Evolutionary conservation across 1,140 invertebrate species (phyloP).

Genomic region (Vollenhovia emeryi): DNA sequence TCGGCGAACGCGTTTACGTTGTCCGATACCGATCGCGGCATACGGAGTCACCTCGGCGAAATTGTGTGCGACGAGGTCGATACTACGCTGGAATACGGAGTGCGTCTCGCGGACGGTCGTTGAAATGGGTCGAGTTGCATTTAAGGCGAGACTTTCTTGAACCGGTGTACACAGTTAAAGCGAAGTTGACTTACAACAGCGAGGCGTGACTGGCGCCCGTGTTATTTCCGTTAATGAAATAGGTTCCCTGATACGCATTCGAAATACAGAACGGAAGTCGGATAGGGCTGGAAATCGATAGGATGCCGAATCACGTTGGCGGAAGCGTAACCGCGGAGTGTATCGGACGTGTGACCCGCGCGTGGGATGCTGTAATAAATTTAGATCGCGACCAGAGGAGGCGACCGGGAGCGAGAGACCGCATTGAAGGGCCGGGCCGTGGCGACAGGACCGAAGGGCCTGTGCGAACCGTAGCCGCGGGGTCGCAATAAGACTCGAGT

Average conservation of each 20-base stretch:
- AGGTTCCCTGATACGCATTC: not conserved
- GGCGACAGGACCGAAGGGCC: not conserved
- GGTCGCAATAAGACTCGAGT: not conserved
- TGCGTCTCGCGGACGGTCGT: slow-evolving; percentile 18
- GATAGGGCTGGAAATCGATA: not conserved
- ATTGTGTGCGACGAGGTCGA: not conserved
- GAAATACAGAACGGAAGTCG: not conserved
- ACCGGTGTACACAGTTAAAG: slow-evolving; percentile 17
- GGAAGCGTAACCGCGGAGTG: not conserved
- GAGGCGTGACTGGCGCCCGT: not conserved
- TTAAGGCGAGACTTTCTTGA: slow-evolving; percentile 6
- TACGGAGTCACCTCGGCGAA: not conserved
- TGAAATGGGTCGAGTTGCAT: slow-evolving; percentile 22
- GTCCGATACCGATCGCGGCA: not conserved
- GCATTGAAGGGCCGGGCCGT: slow-evolving; percentile 22
- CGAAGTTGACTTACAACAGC: not conserved
- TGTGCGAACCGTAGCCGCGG: not conserved
- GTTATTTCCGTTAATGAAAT: slow-evolving; percentile 35
- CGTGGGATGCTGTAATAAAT: not conserved
- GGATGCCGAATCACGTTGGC: not conserved
- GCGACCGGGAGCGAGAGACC: not conserved
- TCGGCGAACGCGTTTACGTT: not conserved
- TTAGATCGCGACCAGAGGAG: slow-evolving; percentile 3
- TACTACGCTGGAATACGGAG: not conserved
- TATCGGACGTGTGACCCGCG: not conserved